These are phyloP conservation scores for Drosophila stalkeri DNA, from an alignment of 2,888 invertebrate species.

Conservation along the genomic window DNA sequence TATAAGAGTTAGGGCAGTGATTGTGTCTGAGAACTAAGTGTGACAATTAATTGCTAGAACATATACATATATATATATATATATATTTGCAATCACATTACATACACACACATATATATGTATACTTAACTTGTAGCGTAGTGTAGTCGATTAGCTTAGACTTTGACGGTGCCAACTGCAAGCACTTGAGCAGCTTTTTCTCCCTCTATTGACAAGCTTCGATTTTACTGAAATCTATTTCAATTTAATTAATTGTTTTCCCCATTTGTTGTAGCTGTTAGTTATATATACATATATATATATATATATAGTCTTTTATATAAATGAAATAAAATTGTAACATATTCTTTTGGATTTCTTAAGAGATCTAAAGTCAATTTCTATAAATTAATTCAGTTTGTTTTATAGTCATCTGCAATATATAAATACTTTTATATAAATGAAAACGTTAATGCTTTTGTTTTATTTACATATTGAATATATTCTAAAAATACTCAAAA, in stretches of 20 bases:
- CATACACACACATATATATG: slow-evolving; percentile 5
- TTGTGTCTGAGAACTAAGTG: slow-evolving; percentile 53
- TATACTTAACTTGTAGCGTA: slow-evolving; percentile 19
- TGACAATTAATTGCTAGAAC: slow-evolving; percentile 28
- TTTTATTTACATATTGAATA: neutral
- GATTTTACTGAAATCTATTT: slow-evolving; percentile 34
- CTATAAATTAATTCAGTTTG: neutral
- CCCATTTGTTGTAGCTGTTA: slow-evolving; percentile 72
- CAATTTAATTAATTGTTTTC: slow-evolving; percentile 45
- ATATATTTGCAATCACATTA: slow-evolving; percentile 18
- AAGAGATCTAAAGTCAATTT: neutral
- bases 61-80: neutral
- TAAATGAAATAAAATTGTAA: slow-evolving; percentile 10
- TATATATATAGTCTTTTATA: slow-evolving; percentile 62
- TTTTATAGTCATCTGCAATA: slow-evolving; percentile 1
- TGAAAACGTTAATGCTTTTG: neutral
- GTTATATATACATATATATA: slow-evolving; percentile 46
- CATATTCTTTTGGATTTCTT: neutral
- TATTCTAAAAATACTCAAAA: too few species aligned
- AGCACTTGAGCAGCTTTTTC: slow-evolving; percentile 7
- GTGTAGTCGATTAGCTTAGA: slow-evolving; percentile 28
- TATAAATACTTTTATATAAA: slow-evolving; percentile 4
- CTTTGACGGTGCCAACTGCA: slow-evolving; percentile 42
- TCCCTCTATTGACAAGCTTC: slow-evolving; percentile 45
- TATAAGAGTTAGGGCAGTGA: slow-evolving; percentile 38